These are phyloP conservation scores for Verasper variegatus DNA, from an alignment of 2,113 vertebrate genomes.

Conservation along the genomic window DNA sequence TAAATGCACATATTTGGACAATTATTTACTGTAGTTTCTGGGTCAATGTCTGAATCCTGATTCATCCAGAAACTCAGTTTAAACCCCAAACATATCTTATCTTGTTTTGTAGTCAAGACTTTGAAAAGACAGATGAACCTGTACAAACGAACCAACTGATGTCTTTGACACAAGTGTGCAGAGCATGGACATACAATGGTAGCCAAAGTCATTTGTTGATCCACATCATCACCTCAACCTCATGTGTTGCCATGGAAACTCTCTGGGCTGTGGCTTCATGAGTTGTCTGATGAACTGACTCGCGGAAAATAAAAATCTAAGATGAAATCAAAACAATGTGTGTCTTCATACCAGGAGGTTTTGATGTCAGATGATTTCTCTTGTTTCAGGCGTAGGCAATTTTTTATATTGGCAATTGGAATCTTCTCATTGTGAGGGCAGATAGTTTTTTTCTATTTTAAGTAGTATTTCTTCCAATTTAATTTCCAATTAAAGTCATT, in stretches of 20 bases:
- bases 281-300: constrained; percentile 39
- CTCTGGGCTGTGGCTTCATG: constrained; percentile 17
- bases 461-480: neutral
- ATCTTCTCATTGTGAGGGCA: neutral
- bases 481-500: too few species aligned
- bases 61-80: too few species aligned
- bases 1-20: too few species aligned
- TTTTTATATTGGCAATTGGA: neutral
- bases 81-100: too few species aligned
- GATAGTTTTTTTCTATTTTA: neutral
- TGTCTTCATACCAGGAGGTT: too few species aligned
- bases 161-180: too few species aligned
- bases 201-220: constrained; percentile 29
- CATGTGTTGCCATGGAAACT: constrained; percentile 67
- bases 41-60: neutral
- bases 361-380: too few species aligned
- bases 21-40: too few species aligned
- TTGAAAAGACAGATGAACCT: neutral
- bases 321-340: neutral
- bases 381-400: too few species aligned
- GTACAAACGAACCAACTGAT: too few species aligned
- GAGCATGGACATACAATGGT: too few species aligned
- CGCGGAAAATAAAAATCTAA: neutral
- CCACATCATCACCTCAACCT: constrained; percentile 12
- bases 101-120: neutral